Percentiles rank a stretch among this genome's conserved stretches.
These are phyloP conservation scores for Trachops cirrhosus DNA, from an alignment of 2,797 vertebrate genomes.

Conservation along the genomic window DNA sequence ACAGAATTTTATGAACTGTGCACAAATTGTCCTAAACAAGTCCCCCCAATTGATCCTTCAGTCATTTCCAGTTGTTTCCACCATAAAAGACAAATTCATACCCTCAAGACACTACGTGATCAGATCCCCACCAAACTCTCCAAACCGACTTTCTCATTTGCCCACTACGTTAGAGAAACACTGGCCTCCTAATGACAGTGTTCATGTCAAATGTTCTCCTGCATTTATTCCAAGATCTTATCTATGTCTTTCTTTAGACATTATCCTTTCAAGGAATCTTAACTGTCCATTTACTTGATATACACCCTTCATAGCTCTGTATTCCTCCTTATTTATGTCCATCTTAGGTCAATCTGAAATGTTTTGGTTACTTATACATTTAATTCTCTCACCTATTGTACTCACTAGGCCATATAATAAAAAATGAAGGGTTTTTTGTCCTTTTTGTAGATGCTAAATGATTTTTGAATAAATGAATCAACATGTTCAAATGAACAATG, in stretches of 20 bases:
- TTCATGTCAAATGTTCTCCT: background rate
- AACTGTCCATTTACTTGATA: background rate
- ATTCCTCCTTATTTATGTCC: background rate
- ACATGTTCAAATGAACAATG: background rate
- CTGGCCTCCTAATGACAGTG: background rate
- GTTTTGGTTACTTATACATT: background rate
- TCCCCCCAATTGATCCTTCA: background rate
- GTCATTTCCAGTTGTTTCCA: background rate
- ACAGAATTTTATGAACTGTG: background rate
- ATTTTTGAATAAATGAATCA: slow-evolving; percentile 3
- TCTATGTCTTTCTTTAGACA: background rate
- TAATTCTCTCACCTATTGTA: background rate
- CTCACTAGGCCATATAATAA: background rate
- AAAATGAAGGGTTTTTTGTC: background rate
- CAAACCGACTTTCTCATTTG: background rate
- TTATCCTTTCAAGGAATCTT: background rate
- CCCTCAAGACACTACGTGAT: background rate
- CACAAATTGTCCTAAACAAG: background rate
- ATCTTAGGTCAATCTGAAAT: background rate
- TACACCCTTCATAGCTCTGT: background rate
- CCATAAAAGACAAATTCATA: background rate
- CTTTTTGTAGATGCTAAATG: background rate
- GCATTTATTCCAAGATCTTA: background rate
- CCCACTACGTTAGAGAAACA: background rate
- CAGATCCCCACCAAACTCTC: background rate